Percentiles rank a stretch among this genome's conserved stretches.
Conservation (phyloP, 2,797 vertebrate genomes). For the Tangara arthus region DNA sequence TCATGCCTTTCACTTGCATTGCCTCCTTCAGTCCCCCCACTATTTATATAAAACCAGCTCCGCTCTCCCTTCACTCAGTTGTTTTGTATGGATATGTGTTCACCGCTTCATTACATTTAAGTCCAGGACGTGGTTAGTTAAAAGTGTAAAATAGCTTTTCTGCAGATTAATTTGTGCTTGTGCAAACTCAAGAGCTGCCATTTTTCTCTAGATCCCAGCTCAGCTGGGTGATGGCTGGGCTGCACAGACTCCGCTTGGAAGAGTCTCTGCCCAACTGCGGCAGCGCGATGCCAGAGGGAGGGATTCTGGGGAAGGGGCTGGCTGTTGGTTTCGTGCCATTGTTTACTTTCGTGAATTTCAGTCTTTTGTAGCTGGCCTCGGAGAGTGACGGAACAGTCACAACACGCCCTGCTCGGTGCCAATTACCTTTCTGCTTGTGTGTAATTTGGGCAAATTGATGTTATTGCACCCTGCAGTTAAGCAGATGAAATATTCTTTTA, state of each 20-base stretch:
- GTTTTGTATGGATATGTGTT: background rate
- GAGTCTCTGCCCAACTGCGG: conserved; percentile 12
- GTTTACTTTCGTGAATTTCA: conserved; percentile 65
- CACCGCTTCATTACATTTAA: background rate
- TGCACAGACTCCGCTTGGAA: background rate
- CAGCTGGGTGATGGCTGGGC: background rate
- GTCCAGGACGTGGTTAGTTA: background rate
- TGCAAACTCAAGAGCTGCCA: background rate
- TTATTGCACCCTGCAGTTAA: conserved; percentile 34
- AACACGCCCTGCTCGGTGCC: conserved; percentile 37
- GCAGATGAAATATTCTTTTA: conserved; percentile 20
- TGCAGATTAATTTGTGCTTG: background rate
- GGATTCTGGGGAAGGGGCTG: conserved; percentile 57
- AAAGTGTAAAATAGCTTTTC: background rate
- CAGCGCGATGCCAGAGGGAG: conserved; percentile 55
- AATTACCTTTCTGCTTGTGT: conserved; percentile 47
- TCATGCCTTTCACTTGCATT: too few species aligned
- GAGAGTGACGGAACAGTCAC: conserved; percentile 53
- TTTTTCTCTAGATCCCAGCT: background rate
- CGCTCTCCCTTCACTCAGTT: accelerated
- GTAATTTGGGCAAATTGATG: conserved; percentile 59
- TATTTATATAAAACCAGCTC: background rate
- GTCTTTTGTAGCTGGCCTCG: conserved; percentile 57
- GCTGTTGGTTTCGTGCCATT: conserved; percentile 65
- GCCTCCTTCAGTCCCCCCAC: background rate